These are phyloP conservation scores for Drosophila nikananu DNA, from an alignment of 1,140 invertebrate species.

Conservation along the genomic window DNA sequence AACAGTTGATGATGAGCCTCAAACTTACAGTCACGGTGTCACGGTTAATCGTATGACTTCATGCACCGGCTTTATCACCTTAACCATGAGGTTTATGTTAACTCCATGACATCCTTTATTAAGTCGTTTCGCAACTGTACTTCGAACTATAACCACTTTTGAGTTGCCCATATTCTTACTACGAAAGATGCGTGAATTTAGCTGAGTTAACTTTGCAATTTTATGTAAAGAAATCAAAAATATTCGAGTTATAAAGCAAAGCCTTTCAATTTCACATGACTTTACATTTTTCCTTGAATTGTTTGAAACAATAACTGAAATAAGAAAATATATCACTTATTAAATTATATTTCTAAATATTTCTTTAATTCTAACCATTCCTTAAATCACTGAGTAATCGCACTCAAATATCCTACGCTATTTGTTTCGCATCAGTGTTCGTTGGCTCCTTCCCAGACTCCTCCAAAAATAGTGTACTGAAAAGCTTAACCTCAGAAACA, in stretches of 20 bases:
- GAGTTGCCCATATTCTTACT: conserved; percentile 4
- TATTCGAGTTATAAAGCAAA: background rate
- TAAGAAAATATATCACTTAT: too few relatives aligned
- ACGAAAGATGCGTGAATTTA: background rate
- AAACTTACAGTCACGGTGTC: conserved; percentile 1
- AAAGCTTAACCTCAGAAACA: conserved; percentile 58
- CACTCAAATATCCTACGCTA: background rate
- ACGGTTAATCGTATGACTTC: background rate
- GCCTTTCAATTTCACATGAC: background rate
- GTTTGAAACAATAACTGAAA: background rate
- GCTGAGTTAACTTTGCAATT: background rate
- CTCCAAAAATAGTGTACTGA: conserved; percentile 26
- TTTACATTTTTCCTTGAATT: background rate
- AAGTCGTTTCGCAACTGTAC: conserved; percentile 4
- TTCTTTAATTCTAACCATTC: background rate
- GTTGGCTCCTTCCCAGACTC: background rate
- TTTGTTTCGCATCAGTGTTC: conserved; percentile 8
- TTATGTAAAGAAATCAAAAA: background rate
- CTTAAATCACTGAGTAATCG: background rate
- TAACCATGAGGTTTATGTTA: conserved; percentile 12
- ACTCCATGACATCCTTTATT: conserved; percentile 19
- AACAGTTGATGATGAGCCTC: background rate
- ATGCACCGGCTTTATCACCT: conserved; percentile 1
- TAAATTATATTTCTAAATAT: too few relatives aligned
- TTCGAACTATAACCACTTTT: conserved; percentile 35